Conservation (phyloP, 2,888 invertebrate species). For the Biston betularia region DNA sequence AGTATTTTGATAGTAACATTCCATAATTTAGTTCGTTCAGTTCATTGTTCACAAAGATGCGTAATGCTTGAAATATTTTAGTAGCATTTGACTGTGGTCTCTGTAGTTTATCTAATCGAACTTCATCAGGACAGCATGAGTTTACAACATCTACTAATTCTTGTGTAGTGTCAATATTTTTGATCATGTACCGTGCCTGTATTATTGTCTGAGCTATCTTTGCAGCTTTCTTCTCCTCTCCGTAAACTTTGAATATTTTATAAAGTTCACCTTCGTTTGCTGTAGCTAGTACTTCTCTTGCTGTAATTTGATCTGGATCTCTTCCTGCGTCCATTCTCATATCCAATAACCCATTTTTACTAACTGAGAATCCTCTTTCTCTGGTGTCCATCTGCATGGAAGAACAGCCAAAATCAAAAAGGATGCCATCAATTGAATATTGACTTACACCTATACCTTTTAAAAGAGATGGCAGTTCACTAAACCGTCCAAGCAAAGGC, state of each 20-base stretch:
- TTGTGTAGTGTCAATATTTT: conserved; percentile 92
- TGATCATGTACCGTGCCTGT: conserved; percentile 92
- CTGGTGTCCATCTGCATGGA: conserved; percentile 97
- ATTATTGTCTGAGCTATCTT: conserved; percentile 95
- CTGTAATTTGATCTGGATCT: conserved; percentile 91
- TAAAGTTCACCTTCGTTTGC: conserved; percentile 92
- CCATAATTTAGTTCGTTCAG: conserved; percentile 97
- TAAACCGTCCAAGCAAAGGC: conserved; percentile 95
- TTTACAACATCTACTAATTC: conserved; percentile 92
- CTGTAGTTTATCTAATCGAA: conserved; percentile 90
- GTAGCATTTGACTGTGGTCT: conserved; percentile 94
- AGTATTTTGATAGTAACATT: conserved; percentile 91
- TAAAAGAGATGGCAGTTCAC: conserved; percentile 92
- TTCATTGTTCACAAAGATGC: conserved; percentile 98
- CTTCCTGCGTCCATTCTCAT: conserved; percentile 97
- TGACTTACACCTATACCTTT: conserved; percentile 84
- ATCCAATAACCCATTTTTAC: conserved; percentile 94
- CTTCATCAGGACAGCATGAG: conserved; percentile 85
- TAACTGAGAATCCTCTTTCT: conserved; percentile 94
- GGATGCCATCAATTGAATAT: conserved; percentile 92
- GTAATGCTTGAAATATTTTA: conserved; percentile 96
- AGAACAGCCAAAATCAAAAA: conserved; percentile 98
- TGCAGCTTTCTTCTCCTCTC: conserved; percentile 95
- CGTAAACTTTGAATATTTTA: conserved; percentile 95
- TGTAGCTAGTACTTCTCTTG: conserved; percentile 94